Conservation (phyloP, 2,888 invertebrate genomes). For the Allophyes oxyacanthae region DNA sequence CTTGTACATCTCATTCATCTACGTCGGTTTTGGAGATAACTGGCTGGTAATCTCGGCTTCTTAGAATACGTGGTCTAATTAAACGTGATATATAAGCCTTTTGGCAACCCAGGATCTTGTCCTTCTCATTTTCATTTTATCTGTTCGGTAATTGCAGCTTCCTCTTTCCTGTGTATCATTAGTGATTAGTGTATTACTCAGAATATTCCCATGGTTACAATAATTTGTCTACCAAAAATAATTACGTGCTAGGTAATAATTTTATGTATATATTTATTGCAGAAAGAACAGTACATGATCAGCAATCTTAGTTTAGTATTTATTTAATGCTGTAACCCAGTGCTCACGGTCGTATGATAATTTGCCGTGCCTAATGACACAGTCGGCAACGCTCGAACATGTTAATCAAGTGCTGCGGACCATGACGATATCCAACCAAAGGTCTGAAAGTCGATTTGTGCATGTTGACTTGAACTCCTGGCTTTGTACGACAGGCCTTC, state of each 20-base stretch:
- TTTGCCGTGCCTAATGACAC: slow-evolving; percentile 44
- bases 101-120: slow-evolving; percentile 1
- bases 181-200: not conserved
- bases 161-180: not conserved
- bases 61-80: slow-evolving; percentile 16
- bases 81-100: slow-evolving; percentile 9
- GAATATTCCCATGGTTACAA: slow-evolving; percentile 2
- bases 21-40: slow-evolving; percentile 8
- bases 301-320: slow-evolving; percentile 20
- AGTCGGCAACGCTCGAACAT: slow-evolving; percentile 30
- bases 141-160: not conserved
- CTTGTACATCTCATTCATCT: too few relatives aligned
- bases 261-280: slow-evolving; percentile 10
- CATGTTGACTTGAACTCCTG: slow-evolving; percentile 5
- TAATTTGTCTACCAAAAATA: not conserved
- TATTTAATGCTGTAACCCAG: slow-evolving; percentile 27
- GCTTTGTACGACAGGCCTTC: not conserved
- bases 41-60: slow-evolving; percentile 14
- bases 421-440: slow-evolving; percentile 47
- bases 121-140: not conserved
- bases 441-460: slow-evolving; percentile 31
- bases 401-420: slow-evolving; percentile 46
- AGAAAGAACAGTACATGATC: slow-evolving; percentile 22
- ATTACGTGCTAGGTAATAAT: not conserved
- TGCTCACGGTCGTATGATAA: slow-evolving; percentile 54